These are phyloP conservation scores for Aphaenogaster floridana DNA, from an alignment of 1,140 invertebrate genomes.

Conservation along the genomic window DNA sequence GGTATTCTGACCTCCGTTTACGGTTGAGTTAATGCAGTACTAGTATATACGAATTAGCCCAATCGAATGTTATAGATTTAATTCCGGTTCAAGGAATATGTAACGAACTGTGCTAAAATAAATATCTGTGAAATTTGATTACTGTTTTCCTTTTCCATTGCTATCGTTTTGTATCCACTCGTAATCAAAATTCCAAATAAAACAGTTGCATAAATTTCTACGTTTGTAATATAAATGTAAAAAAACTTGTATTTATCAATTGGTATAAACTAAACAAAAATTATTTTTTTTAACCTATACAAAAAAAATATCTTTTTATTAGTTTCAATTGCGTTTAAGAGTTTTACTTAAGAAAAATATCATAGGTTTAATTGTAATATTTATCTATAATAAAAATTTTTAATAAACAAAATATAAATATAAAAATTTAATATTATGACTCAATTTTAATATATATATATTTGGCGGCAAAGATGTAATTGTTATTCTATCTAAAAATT, in stretches of 20 bases:
- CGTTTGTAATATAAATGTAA: neutral
- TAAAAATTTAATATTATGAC: neutral
- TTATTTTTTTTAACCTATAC: neutral
- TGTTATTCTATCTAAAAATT: neutral
- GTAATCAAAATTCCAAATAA: neutral
- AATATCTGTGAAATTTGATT: slow-evolving; percentile 37
- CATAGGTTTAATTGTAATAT: neutral
- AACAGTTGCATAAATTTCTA: neutral
- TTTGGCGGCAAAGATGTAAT: neutral
- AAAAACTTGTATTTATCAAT: neutral
- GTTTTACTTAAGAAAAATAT: neutral
- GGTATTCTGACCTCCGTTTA: slow-evolving; percentile 7
- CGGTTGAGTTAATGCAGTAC: slow-evolving; percentile 30
- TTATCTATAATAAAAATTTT: neutral
- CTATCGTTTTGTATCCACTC: neutral
- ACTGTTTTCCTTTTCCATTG: slow-evolving; percentile 1
- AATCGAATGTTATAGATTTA: slow-evolving; percentile 48
- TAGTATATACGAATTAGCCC: slow-evolving; percentile 34
- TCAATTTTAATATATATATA: slow-evolving; percentile 3
- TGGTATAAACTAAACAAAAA: neutral
- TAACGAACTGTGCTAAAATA: slow-evolving; percentile 46
- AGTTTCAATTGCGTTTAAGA: neutral
- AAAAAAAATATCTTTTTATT: neutral
- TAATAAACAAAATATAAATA: neutral
- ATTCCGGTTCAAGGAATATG: slow-evolving; percentile 39